Evolutionary conservation across 2,888 invertebrate genomes (phyloP).

Genomic region (Dasysyrphus tricinctus): DNA sequence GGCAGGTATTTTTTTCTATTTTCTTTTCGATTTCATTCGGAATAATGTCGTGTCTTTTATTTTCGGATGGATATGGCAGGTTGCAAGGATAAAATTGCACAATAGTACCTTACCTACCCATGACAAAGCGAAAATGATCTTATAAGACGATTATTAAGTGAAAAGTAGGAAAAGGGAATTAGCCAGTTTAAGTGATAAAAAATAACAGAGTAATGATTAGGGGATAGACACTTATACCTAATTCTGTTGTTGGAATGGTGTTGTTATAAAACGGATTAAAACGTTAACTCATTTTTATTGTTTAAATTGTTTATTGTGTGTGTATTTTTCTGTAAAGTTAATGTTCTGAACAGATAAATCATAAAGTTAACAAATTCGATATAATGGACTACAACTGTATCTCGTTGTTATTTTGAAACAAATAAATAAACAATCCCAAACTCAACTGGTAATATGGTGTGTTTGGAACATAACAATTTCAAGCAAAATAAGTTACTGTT

Average conservation of each 20-base stretch:
- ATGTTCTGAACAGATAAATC: neutral
- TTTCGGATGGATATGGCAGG: conserved; percentile 40
- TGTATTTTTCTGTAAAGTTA: neutral
- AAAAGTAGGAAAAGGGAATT: conserved; percentile 41
- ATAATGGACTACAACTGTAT: too few species aligned
- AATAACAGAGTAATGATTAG: conserved; percentile 28
- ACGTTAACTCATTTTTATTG: conserved; percentile 44
- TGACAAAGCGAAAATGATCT: conserved; percentile 58
- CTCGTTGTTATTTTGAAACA: too few species aligned
- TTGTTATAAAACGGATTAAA: conserved; percentile 54
- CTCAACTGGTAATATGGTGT: too few species aligned
- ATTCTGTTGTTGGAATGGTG: conserved; percentile 40
- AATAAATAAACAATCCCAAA: too few species aligned
- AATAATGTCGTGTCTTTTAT: conserved; percentile 22
- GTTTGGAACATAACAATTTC: too few species aligned
- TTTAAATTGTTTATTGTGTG: neutral
- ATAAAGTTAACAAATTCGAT: too few species aligned
- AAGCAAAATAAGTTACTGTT: too few species aligned
- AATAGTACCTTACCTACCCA: conserved; percentile 27
- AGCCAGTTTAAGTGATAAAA: conserved; percentile 39
- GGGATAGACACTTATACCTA: conserved; percentile 50
- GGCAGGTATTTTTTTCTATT: conserved; percentile 35
- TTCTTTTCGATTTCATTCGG: conserved; percentile 30
- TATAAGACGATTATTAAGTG: conserved; percentile 67
- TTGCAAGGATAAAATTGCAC: conserved; percentile 55